Evolutionary conservation across 92 coral and sea anemone genomes (phyloP).

Genomic region (Palythoa grandiflora): DNA sequence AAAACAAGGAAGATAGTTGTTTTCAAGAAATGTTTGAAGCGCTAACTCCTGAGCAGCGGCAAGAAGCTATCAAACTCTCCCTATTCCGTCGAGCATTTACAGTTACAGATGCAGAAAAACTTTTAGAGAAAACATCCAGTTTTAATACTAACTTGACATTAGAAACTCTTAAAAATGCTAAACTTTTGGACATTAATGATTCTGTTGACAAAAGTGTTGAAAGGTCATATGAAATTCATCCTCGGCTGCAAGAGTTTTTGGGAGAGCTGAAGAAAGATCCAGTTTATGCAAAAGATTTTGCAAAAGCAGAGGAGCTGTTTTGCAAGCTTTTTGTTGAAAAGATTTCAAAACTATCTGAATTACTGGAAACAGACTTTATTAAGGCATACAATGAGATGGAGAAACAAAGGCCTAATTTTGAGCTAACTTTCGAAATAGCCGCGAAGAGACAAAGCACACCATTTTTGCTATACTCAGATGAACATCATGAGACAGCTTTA

Average conservation of each 20-base stretch:
- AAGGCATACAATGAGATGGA: conserved; percentile 49
- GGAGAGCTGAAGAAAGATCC: conserved; percentile 34
- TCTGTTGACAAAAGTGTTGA: conserved; percentile 54
- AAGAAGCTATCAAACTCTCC: not conserved
- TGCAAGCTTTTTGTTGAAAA: conserved; percentile 63
- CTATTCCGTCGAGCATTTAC: too few relatives aligned
- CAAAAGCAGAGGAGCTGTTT: conserved; percentile 3
- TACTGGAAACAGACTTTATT: conserved; percentile 62
- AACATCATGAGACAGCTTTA: conserved; percentile 59
- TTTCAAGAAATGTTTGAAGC: conserved; percentile 63
- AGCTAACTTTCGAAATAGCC: conserved; percentile 68
- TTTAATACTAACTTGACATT: conserved; percentile 55
- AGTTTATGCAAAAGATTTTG: not conserved
- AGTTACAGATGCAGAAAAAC: conserved; percentile 46
- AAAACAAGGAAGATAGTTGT: conserved; percentile 27
- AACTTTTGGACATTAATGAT: conserved; percentile 35
- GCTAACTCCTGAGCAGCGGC: conserved; percentile 55
- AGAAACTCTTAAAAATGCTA: conserved; percentile 53
- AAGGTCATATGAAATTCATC: conserved; percentile 73
- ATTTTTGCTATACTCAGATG: not conserved
- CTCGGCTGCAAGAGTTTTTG: conserved; percentile 66
- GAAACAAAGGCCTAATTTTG: conserved; percentile 65
- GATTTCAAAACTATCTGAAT: conserved; percentile 49
- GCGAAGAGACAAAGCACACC: conserved; percentile 42
- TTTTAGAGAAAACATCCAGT: conserved; percentile 41